These are phyloP conservation scores for Mythimna impura DNA, from an alignment of 2,888 invertebrate genomes.

Conservation along the genomic window DNA sequence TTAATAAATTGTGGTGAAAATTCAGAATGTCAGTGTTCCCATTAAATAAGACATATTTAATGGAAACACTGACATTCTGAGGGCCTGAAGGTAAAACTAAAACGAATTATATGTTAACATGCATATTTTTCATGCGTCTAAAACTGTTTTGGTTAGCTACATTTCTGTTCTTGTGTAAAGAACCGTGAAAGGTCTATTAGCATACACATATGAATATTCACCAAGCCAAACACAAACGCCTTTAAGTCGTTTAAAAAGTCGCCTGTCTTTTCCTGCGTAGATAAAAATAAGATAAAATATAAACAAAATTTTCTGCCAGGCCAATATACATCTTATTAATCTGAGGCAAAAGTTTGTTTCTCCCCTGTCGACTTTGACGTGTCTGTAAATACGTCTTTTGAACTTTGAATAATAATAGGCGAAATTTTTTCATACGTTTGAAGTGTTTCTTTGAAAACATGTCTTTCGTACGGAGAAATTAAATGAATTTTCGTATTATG, in stretches of 20 bases:
- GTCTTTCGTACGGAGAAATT: slow-evolving; percentile 61
- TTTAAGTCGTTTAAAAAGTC: slow-evolving; percentile 68
- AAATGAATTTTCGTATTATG: slow-evolving; percentile 56
- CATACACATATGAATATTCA: slow-evolving; percentile 77
- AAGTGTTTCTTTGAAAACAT: slow-evolving; percentile 73
- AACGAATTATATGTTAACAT: slow-evolving; percentile 10
- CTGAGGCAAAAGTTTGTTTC: slow-evolving; percentile 62
- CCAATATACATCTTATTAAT: slow-evolving; percentile 73
- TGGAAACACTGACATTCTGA: too few relatives aligned
- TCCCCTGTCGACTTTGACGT: slow-evolving; percentile 67
- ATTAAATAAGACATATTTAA: too few relatives aligned
- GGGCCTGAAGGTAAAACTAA: slow-evolving; percentile 8
- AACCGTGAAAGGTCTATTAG: slow-evolving; percentile 62
- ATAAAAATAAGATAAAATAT: slow-evolving; percentile 71
- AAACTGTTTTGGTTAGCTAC: slow-evolving; percentile 26
- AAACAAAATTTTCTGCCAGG: slow-evolving; percentile 68
- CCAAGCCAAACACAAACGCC: slow-evolving; percentile 66
- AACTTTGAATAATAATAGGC: slow-evolving; percentile 74
- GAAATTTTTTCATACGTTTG: slow-evolving; percentile 71
- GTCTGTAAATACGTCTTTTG: slow-evolving; percentile 75
- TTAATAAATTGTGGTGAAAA: not conserved
- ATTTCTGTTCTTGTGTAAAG: slow-evolving; percentile 29
- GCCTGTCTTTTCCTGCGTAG: slow-evolving; percentile 69
- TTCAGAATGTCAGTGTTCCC: slow-evolving; percentile 11
- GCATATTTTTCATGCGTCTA: slow-evolving; percentile 14